phyloP scores from a whole-genome alignment of 1,140 invertebrate species.

The Hetaerina americana region DNA sequence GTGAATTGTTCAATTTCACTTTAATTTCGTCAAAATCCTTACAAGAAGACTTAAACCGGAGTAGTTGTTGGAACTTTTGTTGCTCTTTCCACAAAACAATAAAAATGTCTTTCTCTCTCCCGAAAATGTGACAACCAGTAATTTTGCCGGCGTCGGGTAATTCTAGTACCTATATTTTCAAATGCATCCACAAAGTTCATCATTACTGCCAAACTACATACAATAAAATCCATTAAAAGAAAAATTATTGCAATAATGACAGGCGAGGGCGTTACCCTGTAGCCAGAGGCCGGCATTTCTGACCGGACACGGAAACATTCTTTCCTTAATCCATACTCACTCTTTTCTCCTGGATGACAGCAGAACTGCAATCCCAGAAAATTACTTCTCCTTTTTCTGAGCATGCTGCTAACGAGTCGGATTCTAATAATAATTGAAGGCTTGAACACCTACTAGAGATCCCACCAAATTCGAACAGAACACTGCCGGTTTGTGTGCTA shows the following conservation, averaged over 20 bases:
- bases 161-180: too few relatives aligned
- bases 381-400: neutral
- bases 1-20: neutral
- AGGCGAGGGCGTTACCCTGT: too few relatives aligned
- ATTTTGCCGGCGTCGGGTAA: neutral
- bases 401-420: neutral
- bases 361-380: neutral
- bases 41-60: neutral
- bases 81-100: neutral
- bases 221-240: too few relatives aligned
- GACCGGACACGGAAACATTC: too few relatives aligned
- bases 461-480: neutral
- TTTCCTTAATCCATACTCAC: too few relatives aligned
- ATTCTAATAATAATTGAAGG: neutral
- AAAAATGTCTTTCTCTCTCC: neutral
- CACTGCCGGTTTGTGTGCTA: neutral
- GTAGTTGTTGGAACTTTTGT: neutral
- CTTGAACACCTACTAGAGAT: neutral
- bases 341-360: neutral
- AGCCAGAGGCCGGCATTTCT: too few relatives aligned
- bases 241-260: too few relatives aligned
- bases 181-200: too few relatives aligned
- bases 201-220: too few relatives aligned
- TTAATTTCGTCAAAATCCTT: neutral
- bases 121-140: neutral